Conservation (phyloP, 2,888 invertebrate species). For the Aporophyla nigra region DNA sequence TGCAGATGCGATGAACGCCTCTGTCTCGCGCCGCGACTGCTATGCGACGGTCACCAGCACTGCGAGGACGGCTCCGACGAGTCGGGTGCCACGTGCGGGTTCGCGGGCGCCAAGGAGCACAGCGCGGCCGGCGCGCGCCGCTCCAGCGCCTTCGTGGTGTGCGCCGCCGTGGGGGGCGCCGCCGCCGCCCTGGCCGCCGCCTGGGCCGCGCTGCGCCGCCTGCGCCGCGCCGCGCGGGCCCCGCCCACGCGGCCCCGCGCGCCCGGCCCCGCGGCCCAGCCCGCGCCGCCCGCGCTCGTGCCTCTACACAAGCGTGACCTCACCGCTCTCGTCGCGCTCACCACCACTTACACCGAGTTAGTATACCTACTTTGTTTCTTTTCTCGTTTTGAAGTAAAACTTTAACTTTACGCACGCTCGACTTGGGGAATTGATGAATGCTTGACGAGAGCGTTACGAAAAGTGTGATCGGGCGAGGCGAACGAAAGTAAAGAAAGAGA, state of each 20-base stretch:
- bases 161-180: constrained; percentile 76
- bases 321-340: constrained; percentile 61
- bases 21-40: constrained; percentile 92
- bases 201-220: constrained; percentile 68
- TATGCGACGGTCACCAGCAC: constrained; percentile 95
- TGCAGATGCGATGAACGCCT: constrained; percentile 92
- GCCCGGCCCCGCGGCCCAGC: constrained; percentile 66
- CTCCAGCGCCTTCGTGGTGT: constrained; percentile 75
- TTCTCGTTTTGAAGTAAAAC: neutral
- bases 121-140: constrained; percentile 56
- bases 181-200: constrained; percentile 74
- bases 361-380: constrained; percentile 54
- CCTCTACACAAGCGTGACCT: constrained; percentile 35
- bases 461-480: too few relatives aligned
- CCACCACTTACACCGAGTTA: constrained; percentile 79
- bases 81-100: constrained; percentile 91
- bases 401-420: too few relatives aligned
- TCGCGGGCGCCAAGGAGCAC: constrained; percentile 57
- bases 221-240: constrained; percentile 54
- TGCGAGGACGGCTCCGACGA: constrained; percentile 96
- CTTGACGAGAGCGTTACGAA: too few relatives aligned
- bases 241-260: constrained; percentile 72
- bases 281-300: constrained; percentile 50
- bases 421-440: too few relatives aligned
- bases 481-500: too few relatives aligned